phyloP scores from a whole-genome alignment of 2,113 vertebrate genomes.

The Nibea albiflora region DNA sequence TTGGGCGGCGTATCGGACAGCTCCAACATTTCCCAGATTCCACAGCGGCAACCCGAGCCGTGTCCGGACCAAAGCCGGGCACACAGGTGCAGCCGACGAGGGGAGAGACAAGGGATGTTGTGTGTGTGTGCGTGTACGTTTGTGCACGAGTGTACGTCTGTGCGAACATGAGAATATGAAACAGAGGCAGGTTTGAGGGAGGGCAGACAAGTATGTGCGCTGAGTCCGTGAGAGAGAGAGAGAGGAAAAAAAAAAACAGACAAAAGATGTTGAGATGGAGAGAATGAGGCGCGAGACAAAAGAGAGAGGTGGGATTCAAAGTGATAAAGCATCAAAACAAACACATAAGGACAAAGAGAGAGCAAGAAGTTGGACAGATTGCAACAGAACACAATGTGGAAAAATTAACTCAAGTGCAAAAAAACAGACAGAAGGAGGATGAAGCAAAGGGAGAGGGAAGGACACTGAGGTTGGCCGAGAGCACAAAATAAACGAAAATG shows the following conservation, averaged over 20 bases:
- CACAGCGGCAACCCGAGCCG: slow-evolving; percentile 80
- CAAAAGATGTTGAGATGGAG: neutral
- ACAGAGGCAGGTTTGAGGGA: slow-evolving; percentile 5
- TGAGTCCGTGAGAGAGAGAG: neutral
- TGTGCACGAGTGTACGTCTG: slow-evolving; percentile 34
- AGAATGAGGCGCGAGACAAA: slow-evolving; percentile 8
- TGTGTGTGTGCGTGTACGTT: slow-evolving; percentile 40
- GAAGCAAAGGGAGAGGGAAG: slow-evolving; percentile 19
- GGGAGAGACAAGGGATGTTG: slow-evolving; percentile 31
- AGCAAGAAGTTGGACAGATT: slow-evolving; percentile 38
- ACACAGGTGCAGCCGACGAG: slow-evolving; percentile 79
- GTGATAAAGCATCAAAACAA: slow-evolving; percentile 33
- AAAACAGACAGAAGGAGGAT: slow-evolving; percentile 6
- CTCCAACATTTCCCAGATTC: slow-evolving; percentile 82
- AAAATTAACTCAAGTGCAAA: neutral
- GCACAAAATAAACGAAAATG: slow-evolving; percentile 24
- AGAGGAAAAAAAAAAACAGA: neutral
- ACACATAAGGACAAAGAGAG: slow-evolving; percentile 38
- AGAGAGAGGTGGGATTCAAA: slow-evolving; percentile 34
- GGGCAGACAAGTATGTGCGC: slow-evolving; percentile 5
- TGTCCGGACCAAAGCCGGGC: slow-evolving; percentile 65
- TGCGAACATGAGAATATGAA: slow-evolving; percentile 55
- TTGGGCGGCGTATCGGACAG: slow-evolving; percentile 53
- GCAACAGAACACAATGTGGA: slow-evolving; percentile 23
- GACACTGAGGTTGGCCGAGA: slow-evolving; percentile 26